Conservation (phyloP, 2,113 vertebrate genomes). For the Hypanus sabinus region DNA sequence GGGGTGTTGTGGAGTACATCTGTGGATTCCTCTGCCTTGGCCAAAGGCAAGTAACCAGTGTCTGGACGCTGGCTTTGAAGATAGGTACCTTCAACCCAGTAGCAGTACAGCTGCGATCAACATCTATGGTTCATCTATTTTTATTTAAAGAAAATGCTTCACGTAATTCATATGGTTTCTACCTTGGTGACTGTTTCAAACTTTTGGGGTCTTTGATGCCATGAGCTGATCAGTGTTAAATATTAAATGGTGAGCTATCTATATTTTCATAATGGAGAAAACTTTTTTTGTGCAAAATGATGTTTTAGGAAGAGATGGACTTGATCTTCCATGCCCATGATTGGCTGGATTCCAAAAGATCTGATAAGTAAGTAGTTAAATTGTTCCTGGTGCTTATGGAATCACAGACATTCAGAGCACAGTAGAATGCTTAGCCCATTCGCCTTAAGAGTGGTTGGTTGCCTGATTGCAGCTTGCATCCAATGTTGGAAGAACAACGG, state of each 20-base stretch:
- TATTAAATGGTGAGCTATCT: slow-evolving; percentile 36
- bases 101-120: not conserved
- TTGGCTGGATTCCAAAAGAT: slow-evolving; percentile 31
- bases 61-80: not conserved
- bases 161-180: not conserved
- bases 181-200: not conserved
- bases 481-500: not conserved
- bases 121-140: not conserved
- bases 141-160: not conserved
- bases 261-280: slow-evolving; percentile 34
- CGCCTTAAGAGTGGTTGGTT: not conserved
- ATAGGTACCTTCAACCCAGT: not conserved
- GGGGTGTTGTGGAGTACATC: not conserved
- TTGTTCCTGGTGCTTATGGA: not conserved
- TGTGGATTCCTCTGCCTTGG: not conserved
- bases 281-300: slow-evolving; percentile 36
- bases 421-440: too few species aligned
- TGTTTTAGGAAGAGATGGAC: slow-evolving; percentile 13
- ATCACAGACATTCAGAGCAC: too few species aligned
- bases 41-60: not conserved
- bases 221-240: slow-evolving; percentile 36
- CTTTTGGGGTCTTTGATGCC: slow-evolving; percentile 28
- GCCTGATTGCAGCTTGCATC: not conserved
- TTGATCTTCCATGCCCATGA: not conserved
- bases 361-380: not conserved